Conservation (phyloP, 2,797 vertebrate species). For the Lophius americanus region DNA sequence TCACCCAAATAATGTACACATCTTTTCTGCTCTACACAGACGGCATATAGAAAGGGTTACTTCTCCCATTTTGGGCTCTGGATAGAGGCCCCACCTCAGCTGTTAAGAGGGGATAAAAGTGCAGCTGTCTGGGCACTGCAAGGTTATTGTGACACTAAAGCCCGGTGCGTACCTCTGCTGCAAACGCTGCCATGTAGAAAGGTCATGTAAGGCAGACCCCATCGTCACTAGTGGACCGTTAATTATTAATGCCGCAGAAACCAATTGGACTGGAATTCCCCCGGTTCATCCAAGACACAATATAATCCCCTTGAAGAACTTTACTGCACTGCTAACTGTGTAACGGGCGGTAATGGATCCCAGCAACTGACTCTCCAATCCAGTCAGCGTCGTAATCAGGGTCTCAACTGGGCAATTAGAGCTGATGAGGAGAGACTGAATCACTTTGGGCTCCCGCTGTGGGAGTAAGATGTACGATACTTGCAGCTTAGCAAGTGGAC, state of each 20-base stretch:
- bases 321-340: constrained; percentile 28
- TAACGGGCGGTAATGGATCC: constrained; percentile 53
- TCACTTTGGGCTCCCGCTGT: constrained; percentile 45
- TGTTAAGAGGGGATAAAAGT: constrained; percentile 70
- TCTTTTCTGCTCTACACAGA: constrained; percentile 15
- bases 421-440: constrained; percentile 52
- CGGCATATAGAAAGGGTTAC: constrained; percentile 19
- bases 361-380: constrained; percentile 40
- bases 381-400: constrained; percentile 39
- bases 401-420: constrained; percentile 61
- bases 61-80: constrained; percentile 19
- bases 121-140: constrained; percentile 75
- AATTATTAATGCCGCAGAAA: constrained; percentile 70
- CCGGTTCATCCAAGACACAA: constrained; percentile 57
- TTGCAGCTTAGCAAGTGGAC: constrained; percentile 28
- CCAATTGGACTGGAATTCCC: constrained; percentile 65
- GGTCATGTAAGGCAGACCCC: constrained; percentile 69
- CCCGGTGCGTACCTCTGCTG: constrained; percentile 65
- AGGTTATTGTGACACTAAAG: constrained; percentile 68
- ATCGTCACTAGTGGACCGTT: constrained; percentile 57
- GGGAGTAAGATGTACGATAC: constrained; percentile 17
- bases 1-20: too few relatives aligned
- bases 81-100: constrained; percentile 54
- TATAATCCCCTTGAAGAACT: constrained; percentile 58
- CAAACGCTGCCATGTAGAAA: constrained; percentile 68